These are phyloP conservation scores for Callorhinus ursinus DNA, from an alignment of 2,113 vertebrate genomes.

Conservation along the genomic window DNA sequence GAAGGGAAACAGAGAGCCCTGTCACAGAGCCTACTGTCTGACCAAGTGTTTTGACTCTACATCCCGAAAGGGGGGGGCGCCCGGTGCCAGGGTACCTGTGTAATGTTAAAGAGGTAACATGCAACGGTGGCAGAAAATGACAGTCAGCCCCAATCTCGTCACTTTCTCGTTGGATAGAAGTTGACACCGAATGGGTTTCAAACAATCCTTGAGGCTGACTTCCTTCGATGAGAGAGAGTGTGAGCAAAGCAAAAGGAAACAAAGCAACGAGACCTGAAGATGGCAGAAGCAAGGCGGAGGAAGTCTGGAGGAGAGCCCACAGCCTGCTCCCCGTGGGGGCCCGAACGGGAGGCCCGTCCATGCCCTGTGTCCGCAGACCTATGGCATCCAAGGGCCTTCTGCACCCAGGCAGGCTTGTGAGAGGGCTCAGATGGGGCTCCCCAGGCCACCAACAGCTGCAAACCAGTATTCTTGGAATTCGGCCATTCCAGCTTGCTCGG, in stretches of 20 bases:
- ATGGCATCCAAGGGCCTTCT: neutral
- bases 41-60: neutral
- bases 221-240: neutral
- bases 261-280: neutral
- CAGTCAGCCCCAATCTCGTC: neutral
- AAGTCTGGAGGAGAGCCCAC: accelerated
- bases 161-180: neutral
- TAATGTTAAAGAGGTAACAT: neutral
- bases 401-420: too few species aligned
- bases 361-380: neutral
- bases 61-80: neutral
- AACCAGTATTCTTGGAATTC: neutral
- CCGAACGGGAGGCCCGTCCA: neutral
- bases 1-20: neutral
- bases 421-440: accelerated
- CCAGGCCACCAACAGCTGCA: accelerated
- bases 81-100: neutral
- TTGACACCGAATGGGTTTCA: neutral
- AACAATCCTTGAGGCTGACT: neutral
- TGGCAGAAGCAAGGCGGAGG: accelerated
- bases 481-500: neutral
- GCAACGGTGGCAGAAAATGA: neutral
- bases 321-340: accelerated
- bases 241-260: neutral
- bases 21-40: neutral